Evolutionary conservation across 2,888 invertebrate genomes (phyloP).

Genomic region (Rhyacophila evoluta): DNA sequence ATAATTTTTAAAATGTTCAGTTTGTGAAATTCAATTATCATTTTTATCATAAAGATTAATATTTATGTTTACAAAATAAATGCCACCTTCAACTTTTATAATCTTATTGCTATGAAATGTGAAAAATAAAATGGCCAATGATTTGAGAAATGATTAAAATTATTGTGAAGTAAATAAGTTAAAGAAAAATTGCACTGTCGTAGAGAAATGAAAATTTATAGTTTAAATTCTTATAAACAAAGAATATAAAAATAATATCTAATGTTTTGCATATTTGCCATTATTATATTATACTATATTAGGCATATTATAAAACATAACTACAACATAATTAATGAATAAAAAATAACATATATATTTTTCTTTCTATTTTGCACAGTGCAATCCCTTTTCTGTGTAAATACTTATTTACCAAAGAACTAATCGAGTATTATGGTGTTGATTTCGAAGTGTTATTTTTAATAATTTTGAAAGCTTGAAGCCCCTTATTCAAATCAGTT

Average conservation of each 20-base stretch:
- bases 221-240: too few species aligned
- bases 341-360: too few species aligned
- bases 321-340: too few species aligned
- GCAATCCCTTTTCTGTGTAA: not conserved
- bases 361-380: not conserved
- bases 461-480: not conserved
- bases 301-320: too few species aligned
- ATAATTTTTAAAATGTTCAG: not conserved
- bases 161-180: not conserved
- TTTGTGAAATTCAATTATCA: not conserved
- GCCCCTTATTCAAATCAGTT: not conserved
- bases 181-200: not conserved
- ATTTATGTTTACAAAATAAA: not conserved
- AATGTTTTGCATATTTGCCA: too few species aligned
- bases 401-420: not conserved
- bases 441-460: not conserved
- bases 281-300: too few species aligned
- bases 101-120: too few species aligned
- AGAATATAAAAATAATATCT: too few species aligned
- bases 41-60: too few species aligned
- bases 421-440: not conserved
- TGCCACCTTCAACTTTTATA: not conserved
- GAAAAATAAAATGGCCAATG: not conserved
- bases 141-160: not conserved
- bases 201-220: not conserved